Percentiles rank a stretch among this genome's conserved stretches.
These are phyloP conservation scores for Homalodisca vitripennis DNA, from an alignment of 1,140 invertebrate species.

Conservation along the genomic window DNA sequence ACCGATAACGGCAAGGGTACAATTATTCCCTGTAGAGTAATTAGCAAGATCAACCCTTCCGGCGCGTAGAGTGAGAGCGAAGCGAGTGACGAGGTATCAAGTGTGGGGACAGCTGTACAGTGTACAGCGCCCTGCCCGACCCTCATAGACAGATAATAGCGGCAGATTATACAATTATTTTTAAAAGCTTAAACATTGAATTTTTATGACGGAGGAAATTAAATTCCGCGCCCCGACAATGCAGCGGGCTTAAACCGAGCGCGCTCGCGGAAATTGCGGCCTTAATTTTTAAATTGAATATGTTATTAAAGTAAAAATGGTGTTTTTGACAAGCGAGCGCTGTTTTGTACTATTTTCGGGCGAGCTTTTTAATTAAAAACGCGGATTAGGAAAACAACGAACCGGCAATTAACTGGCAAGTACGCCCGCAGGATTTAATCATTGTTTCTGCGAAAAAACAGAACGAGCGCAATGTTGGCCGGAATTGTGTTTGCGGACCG, in stretches of 20 bases:
- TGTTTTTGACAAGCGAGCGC: not conserved
- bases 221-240: conserved; percentile 28
- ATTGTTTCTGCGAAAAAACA: no score
- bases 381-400: not conserved
- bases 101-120: not conserved
- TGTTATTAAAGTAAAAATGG: conserved; percentile 32
- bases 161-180: conserved; percentile 36
- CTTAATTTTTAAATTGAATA: conserved; percentile 37
- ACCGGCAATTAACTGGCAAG: not conserved
- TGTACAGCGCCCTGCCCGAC: not conserved
- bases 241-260: conserved; percentile 26
- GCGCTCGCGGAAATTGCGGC: conserved; percentile 32
- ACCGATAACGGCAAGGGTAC: no score
- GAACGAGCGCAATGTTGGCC: not conserved
- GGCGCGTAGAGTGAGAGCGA: not conserved
- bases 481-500: not conserved
- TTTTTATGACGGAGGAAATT: conserved; percentile 36
- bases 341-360: conserved; percentile 14
- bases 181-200: conserved; percentile 37
- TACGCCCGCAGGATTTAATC: not conserved
- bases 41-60: not conserved
- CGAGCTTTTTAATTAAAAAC: conserved; percentile 24
- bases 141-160: conserved; percentile 30
- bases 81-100: not conserved
- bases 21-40: no score